A percentile compares a stretch with the other conserved stretches of the same genome.
phyloP scores from a whole-genome alignment of 2,888 invertebrate genomes.

The Hypercompe scribonia region DNA sequence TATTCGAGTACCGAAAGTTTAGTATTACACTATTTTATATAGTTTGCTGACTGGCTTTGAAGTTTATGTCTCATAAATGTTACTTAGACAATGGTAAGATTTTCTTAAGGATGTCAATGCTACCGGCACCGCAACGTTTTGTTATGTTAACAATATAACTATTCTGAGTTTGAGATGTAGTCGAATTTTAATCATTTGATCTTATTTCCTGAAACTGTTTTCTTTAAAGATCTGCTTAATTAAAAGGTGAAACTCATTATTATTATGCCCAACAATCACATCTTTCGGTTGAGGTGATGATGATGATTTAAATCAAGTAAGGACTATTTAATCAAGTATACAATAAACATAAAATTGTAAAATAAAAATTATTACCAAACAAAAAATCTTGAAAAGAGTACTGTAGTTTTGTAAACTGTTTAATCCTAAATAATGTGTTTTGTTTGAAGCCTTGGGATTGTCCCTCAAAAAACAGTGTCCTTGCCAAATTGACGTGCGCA shows the following conservation, averaged over 20 bases:
- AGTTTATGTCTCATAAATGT: neutral
- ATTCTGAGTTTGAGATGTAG: neutral
- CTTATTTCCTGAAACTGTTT: constrained; percentile 1
- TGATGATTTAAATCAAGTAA: neutral
- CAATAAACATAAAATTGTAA: neutral
- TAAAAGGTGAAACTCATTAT: neutral
- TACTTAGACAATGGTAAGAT: constrained; percentile 7
- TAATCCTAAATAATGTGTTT: neutral
- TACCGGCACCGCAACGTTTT: neutral
- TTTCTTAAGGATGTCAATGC: constrained; percentile 12
- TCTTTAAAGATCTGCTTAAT: neutral
- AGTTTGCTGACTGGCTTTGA: constrained; percentile 13
- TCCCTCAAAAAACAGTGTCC: constrained; percentile 22
- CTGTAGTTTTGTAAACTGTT: neutral
- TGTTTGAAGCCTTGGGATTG: constrained; percentile 21
- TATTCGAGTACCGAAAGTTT: neutral
- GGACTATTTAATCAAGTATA: neutral
- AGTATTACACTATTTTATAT: neutral
- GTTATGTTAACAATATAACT: neutral
- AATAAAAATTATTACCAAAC: neutral
- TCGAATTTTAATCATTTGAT: neutral
- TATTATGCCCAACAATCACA: no score
- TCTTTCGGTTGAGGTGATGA: no score
- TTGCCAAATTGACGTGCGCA: constrained; percentile 25
- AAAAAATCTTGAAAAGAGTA: neutral